Conservation (phyloP, 1,140 invertebrate species). For the Diorhabda sublineata region DNA sequence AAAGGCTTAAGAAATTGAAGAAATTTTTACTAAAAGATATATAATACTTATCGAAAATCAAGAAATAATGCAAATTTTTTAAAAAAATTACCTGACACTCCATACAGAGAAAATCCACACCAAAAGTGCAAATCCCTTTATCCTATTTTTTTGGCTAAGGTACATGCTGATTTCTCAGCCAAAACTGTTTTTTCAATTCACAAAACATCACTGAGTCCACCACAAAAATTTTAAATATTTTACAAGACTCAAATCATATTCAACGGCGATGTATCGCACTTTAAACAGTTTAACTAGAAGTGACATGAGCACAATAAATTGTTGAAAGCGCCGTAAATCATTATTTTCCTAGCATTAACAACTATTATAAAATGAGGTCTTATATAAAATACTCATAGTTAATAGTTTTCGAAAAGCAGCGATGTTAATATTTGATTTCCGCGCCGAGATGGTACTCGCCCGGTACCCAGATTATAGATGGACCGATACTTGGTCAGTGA, state of each 20-base stretch:
- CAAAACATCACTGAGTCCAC: constrained; percentile 18
- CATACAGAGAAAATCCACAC: constrained; percentile 15
- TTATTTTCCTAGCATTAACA: constrained; percentile 7
- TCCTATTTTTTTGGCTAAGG: constrained; percentile 10
- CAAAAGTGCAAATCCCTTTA: constrained; percentile 13
- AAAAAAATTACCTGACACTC: constrained; percentile 6
- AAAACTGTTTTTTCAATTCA: constrained; percentile 13
- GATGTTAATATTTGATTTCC: too few species aligned
- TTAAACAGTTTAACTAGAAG: constrained; percentile 4
- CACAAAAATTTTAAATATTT: neutral
- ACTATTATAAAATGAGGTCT: neutral
- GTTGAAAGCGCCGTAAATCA: constrained; percentile 16
- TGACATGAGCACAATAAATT: constrained; percentile 5
- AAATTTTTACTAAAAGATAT: too few species aligned
- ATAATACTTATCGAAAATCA: too few species aligned
- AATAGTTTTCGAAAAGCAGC: too few species aligned
- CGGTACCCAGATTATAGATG: constrained; percentile 3
- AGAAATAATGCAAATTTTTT: too few species aligned
- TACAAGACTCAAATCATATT: neutral
- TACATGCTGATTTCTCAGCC: constrained; percentile 19
- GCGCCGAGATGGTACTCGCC: constrained; percentile 3
- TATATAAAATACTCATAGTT: too few species aligned
- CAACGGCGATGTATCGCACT: neutral
- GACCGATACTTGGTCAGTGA: constrained; percentile 19
- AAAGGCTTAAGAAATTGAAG: too few species aligned